phyloP scores from a whole-genome alignment of 2,113 vertebrate genomes.

The Hypocryptadius cinnamomeus region DNA sequence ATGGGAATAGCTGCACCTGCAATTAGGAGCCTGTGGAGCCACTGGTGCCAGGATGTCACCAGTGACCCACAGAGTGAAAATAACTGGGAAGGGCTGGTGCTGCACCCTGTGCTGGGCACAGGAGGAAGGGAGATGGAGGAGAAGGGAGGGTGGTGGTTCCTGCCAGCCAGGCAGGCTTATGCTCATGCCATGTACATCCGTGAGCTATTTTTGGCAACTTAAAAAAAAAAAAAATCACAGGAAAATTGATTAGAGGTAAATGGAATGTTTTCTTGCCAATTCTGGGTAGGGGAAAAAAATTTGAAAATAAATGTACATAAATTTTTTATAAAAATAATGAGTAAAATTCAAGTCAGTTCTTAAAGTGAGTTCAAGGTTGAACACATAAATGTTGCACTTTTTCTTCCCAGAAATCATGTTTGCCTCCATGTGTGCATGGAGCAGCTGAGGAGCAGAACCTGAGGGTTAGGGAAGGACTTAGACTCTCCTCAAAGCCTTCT shows the following conservation, averaged over 20 bases:
- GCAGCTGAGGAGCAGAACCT: neutral
- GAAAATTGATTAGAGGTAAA: neutral
- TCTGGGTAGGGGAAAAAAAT: neutral
- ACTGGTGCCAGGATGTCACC: neutral
- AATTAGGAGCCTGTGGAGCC: neutral
- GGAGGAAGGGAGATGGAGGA: neutral
- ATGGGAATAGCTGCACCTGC: neutral
- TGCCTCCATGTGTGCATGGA: fast-evolving
- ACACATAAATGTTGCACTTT: fast-evolving
- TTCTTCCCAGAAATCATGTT: fast-evolving
- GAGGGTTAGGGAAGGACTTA: neutral
- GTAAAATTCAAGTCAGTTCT: neutral
- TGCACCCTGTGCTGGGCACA: neutral
- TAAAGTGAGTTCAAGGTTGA: neutral
- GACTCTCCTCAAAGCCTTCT: neutral
- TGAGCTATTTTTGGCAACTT: neutral
- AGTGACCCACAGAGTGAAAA: neutral
- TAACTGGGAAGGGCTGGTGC: neutral
- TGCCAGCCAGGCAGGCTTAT: neutral
- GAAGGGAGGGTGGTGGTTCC: neutral
- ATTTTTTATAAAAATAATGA: neutral
- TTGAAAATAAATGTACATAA: neutral
- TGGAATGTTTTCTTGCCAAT: neutral
- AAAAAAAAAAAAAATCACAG: neutral
- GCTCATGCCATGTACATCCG: neutral